Evolutionary conservation across 2,888 invertebrate genomes (phyloP), one percentile per base, ranked within the genome.

Genomic region (Tetrapedia diversipes): DNA sequence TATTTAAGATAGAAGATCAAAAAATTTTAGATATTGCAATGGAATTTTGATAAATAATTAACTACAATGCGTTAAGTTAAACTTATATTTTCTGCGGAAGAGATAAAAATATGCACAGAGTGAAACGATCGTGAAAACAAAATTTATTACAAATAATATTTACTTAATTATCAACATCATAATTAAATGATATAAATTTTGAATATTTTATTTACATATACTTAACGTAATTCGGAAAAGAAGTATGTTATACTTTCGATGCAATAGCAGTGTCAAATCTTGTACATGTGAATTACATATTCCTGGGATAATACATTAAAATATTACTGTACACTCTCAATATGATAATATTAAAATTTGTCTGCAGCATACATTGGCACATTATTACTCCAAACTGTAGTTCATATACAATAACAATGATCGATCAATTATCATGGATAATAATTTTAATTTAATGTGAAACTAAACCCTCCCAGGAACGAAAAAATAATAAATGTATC

Each of bases 361-460:
- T 76, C 72, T 60, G 27, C 59, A 66, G 56, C 43, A 45, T 59
- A 83, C 60, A 69, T 85, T 84, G 83, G 81, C 83, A 84, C 85
- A 77, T 77, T 61, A 71, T 57, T 59, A 56, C 59, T 80, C 59
- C 63, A 71, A 77, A 80, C 45, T 69, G 51, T 29, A n/a, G 19
- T 29, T 47, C 32, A 49, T 22, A n/a, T 59, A 54, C 37, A 47
- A 51, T 27, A 45, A 63, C 24, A 64, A 59, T n/a, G 57, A 47
- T 39, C 32, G 39, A 19, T 60, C 16, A 16, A 54, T 45, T 11
- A 29, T 34, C n/a, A 22, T 54, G 16, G n/a, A 47, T 2, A 57
- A 11, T 45, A 37, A 51, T 51, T 19, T 47, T 22, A 22, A 14
- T 74, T 65, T 24, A 24, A 54, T 32, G 22, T 39, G 29, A 70